Evolutionary conservation across 1,140 invertebrate species (phyloP), one percentile per base, ranked within the genome.

Genomic region (Leptoteleia sp.): DNA sequence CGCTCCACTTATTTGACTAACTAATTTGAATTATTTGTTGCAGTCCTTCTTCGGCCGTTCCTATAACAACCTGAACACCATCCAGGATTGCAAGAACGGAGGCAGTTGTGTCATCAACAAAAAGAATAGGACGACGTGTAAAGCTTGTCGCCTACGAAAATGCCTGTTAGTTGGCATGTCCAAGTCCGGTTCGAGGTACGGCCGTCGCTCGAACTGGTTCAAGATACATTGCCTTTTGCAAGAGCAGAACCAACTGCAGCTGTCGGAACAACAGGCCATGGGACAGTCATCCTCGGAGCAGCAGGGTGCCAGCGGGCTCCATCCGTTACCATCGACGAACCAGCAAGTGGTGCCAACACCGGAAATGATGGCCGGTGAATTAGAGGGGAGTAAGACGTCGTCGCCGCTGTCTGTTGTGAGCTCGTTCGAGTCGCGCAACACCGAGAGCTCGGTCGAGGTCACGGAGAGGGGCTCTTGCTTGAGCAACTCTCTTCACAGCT

Each of bases 21-120:
- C 22, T 25, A 25, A 25, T 6, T 6, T 3, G 3, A 6, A 3
- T 25, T 3, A 52, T 75, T 9, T 75, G 37, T 68, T 76, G 0
- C 94, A 99, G 97, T 98, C 97, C 6, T 99, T 99, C 91, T 99
- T 99, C 88, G 96, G 98, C 0, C 92, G 98, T 16, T 98, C 97
- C 5, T 98, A 98, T 91, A 99, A 98, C 92, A 98, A 99, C 85
- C 89, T 97, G 48, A 93, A 93, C 81, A 95, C 95, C 17, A 95
- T 97, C 81, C 94, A 94, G 1, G 96, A 97, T 76, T 98, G 96
- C 91, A 98, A 97, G 85, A 97, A 98, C 88, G 96, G 95, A 84
- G 94, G 95, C 0, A 93, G 94, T 64, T 99, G 98, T 89, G 94
- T 97, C 59, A 98, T 99, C 85, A 98, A 98, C 89, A 97, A 97